phyloP scores from a whole-genome alignment of 2,888 invertebrate genomes.

The Bellardia pandia region DNA sequence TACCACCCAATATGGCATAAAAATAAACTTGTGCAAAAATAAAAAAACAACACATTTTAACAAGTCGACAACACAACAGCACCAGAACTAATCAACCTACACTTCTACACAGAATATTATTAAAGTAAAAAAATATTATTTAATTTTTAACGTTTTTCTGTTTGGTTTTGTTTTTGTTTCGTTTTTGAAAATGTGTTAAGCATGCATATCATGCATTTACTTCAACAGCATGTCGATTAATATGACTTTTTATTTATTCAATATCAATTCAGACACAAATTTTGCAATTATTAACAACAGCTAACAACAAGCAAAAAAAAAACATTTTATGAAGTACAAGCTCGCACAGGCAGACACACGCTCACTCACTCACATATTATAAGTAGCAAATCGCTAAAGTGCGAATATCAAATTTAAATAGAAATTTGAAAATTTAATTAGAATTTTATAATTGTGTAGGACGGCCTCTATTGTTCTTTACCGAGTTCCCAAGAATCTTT shows the following conservation, averaged over 20 bases:
- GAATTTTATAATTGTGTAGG: conserved; percentile 23
- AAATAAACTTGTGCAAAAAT: conserved; percentile 35
- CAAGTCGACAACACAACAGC: conserved; percentile 49
- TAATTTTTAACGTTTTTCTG: conserved; percentile 1
- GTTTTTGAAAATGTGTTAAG: conserved; percentile 52
- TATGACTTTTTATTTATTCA: conserved; percentile 66
- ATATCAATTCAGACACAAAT: conserved; percentile 59
- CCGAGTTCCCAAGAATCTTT: conserved; percentile 43
- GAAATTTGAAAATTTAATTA: conserved; percentile 60
- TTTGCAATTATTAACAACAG: conserved; percentile 54
- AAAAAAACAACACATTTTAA: conserved; percentile 25
- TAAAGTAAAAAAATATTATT: conserved; percentile 22
- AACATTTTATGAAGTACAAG: conserved; percentile 31
- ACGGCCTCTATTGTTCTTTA: conserved; percentile 34
- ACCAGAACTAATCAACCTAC: conserved; percentile 56
- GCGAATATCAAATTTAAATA: conserved; percentile 52
- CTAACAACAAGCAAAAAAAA: conserved; percentile 12
- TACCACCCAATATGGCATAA: conserved; percentile 69
- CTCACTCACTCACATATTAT: neutral
- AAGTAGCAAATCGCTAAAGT: conserved; percentile 3
- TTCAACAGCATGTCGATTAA: conserved; percentile 61
- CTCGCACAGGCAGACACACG: conserved; percentile 40
- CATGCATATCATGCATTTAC: conserved; percentile 68
- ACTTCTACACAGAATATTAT: neutral
- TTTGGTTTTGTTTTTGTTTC: neutral